Base-by-base conservation (phyloP, 2,888 invertebrate species). In the Phortica magna region DNA sequence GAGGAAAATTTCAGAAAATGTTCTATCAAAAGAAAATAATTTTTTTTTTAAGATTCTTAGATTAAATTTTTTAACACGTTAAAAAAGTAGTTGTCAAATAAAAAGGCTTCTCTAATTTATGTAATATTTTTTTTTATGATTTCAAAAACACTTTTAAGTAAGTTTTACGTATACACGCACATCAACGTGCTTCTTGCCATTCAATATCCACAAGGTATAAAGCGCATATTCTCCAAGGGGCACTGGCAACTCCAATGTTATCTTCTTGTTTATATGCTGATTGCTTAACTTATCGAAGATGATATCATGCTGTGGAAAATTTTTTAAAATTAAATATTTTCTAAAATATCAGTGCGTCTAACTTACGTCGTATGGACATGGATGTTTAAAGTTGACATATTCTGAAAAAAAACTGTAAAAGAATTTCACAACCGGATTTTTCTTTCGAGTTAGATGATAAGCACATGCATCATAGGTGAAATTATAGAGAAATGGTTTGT, bases 291-390 rank as follows among this genome's bases (percentile, higher is more conserved):
- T 53, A 14, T 10, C n/a, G 7, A 14, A 53, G 2, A 14, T 53
- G 4, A 59, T 0, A 19, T 59, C 22, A 19, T 59, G 59, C 9
- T 53, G 14, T 12, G 1, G 6, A 55, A 55, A 12, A 55, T 0
- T 55, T 12, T 55, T 7, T 55, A 55, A 6, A 7, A 12, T 55
- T 12, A 55, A 17, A n/a, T n/a, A n/a, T 1, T 55, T 6, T n/a
- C 9, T 55, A 17, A 6, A 10, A 4, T 55, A n/a, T 55, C n/a
- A n/a, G n/a, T n/a, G n/a, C n/a, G n/a, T n/a, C n/a, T n/a, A n/a
- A 59, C 59, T 59, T 22, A 59, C 59, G 17, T 59, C 22, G 17
- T 59, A 59, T 59, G 59, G 59, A 17, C 59, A 59, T 9, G 59
- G 22, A 14, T 59, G 59, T 17, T 59, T 17, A 2, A 22, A 17